Evolutionary conservation across 2,113 vertebrate genomes (phyloP).

Genomic region (Spermophilus dauricus): DNA sequence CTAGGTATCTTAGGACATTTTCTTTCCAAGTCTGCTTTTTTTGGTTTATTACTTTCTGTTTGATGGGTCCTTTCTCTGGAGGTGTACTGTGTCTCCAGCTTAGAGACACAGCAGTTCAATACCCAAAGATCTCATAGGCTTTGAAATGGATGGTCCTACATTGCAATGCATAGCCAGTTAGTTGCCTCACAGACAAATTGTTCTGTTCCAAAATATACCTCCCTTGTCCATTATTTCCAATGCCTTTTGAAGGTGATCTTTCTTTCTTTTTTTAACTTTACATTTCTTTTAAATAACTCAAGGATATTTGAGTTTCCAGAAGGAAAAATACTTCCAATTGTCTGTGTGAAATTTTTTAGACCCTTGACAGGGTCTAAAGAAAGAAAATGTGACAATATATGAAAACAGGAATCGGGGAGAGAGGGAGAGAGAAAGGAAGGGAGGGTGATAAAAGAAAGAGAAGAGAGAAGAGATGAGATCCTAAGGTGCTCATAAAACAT

Average conservation of each 20-base stretch:
- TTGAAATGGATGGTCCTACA: neutral
- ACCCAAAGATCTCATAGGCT: neutral
- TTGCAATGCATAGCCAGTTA: neutral
- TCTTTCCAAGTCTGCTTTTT: neutral
- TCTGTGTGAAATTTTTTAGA: neutral
- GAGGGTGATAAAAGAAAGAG: neutral
- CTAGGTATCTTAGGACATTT: neutral
- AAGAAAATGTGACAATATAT: neutral
- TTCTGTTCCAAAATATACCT: neutral
- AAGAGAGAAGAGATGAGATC: accelerated
- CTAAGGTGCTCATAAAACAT: neutral
- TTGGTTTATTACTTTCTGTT: neutral
- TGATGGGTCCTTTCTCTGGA: neutral
- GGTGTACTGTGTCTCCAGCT: neutral
- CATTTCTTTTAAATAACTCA: constrained; percentile 52
- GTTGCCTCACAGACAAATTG: neutral
- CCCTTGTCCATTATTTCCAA: neutral
- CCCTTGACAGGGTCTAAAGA: neutral
- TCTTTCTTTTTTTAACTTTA: neutral
- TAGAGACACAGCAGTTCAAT: neutral
- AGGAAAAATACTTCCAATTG: neutral
- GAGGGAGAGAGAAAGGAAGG: neutral
- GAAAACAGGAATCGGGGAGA: neutral
- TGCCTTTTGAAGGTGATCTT: neutral
- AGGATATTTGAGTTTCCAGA: neutral